Conservation (phyloP, 53 echinoderm and acorn worm species). For the Zoroaster sp. region DNA sequence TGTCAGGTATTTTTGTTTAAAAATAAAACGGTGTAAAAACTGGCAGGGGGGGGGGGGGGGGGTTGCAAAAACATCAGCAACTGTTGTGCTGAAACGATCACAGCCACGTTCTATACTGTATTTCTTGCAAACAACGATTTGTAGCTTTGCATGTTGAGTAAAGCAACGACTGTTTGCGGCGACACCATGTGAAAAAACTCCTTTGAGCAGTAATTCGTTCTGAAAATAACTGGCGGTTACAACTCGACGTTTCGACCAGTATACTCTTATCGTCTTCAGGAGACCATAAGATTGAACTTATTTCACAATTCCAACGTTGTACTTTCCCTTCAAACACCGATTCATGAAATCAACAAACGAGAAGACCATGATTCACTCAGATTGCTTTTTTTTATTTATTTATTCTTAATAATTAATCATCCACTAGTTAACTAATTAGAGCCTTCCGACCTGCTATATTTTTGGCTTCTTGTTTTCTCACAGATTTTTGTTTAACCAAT, state of each 20-base stretch:
- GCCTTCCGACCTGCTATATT: not conserved
- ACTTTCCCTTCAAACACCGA: not conserved
- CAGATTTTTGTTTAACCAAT: not conserved
- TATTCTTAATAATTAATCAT: conserved; percentile 25
- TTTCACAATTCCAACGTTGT: not conserved
- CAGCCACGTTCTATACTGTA: no score
- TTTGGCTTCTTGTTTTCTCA: not conserved
- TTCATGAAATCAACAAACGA: not conserved
- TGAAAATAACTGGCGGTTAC: not conserved
- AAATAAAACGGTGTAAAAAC: no score
- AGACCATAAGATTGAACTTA: not conserved
- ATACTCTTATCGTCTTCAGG: no score
- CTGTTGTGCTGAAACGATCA: no score
- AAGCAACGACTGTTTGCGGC: no score
- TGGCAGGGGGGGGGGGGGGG: no score
- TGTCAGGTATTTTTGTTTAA: no score
- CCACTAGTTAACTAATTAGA: conserved; percentile 47
- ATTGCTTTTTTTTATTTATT: conserved; percentile 41
- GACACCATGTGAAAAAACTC: no score
- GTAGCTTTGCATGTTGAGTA: no score
- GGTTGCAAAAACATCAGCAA: no score
- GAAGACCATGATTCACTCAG: conserved; percentile 22
- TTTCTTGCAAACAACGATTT: no score
- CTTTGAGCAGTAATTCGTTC: not conserved
- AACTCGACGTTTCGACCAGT: no score